phyloP scores from a whole-genome alignment of 2,113 vertebrate genomes.

The Astatoreochromis straeleni region DNA sequence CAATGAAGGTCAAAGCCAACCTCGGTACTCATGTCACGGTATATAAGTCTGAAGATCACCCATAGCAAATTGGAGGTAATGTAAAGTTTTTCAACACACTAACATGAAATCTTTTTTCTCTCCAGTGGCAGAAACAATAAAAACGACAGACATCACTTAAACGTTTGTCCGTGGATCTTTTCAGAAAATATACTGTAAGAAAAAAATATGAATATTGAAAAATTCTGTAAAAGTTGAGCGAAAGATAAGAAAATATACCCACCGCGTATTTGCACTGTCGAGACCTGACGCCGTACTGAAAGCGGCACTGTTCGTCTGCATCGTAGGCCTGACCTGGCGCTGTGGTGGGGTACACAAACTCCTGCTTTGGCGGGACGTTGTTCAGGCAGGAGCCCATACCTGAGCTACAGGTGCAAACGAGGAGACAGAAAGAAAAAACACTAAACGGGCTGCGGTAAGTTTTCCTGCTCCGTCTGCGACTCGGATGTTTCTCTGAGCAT shows the following conservation, averaged over 20 bases:
- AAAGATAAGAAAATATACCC: constrained; percentile 19
- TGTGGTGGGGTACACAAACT: constrained; percentile 94
- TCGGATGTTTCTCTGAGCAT: neutral
- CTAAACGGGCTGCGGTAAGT: neutral
- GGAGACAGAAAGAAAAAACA: neutral
- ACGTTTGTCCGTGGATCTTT: neutral
- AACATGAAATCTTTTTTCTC: neutral
- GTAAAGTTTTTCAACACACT: neutral
- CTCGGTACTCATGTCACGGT: neutral
- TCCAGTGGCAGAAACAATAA: neutral
- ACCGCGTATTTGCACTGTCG: constrained; percentile 99
- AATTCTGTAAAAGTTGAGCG: neutral
- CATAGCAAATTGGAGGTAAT: accelerated
- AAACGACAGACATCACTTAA: accelerated
- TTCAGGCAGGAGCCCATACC: constrained; percentile 94
- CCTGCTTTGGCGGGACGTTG: constrained; percentile 90
- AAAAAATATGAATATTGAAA: neutral
- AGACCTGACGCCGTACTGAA: constrained; percentile 97
- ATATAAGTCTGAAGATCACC: neutral
- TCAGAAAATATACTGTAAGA: neutral
- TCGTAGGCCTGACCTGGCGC: constrained; percentile 94
- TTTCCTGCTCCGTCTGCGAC: neutral
- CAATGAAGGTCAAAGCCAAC: neutral
- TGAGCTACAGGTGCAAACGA: constrained; percentile 69
- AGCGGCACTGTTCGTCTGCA: constrained; percentile 94